phyloP scores from a whole-genome alignment of 1,140 invertebrate genomes.

The Drepana arcuata region DNA sequence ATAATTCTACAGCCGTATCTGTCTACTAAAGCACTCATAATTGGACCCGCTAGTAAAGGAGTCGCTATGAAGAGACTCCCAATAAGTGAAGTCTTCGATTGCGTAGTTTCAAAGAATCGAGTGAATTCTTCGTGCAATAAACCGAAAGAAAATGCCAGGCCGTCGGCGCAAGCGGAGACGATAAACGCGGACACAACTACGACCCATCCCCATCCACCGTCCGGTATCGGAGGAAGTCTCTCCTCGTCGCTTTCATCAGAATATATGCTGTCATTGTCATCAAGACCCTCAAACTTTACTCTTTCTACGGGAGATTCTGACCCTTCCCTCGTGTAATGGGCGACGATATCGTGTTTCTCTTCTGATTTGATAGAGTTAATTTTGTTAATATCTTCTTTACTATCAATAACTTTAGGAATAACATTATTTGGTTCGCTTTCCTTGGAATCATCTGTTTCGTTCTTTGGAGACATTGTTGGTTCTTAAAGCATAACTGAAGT shows the following conservation, averaged over 20 bases:
- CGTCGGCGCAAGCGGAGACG: slow-evolving; percentile 91
- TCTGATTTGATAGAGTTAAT: slow-evolving; percentile 39
- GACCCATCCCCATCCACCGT: slow-evolving; percentile 81
- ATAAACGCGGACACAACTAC: slow-evolving; percentile 87
- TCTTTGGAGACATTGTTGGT: too few species aligned
- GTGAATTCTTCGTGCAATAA: slow-evolving; percentile 88
- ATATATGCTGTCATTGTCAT: slow-evolving; percentile 42
- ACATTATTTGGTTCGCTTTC: too few species aligned
- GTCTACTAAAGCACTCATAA: slow-evolving; percentile 90
- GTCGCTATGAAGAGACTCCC: slow-evolving; percentile 90
- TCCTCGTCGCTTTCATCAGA: slow-evolving; percentile 30
- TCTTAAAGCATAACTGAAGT: too few species aligned
- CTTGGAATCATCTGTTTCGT: too few species aligned
- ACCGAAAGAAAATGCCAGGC: slow-evolving; percentile 92
- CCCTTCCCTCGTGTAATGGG: slow-evolving; percentile 28
- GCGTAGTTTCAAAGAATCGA: slow-evolving; percentile 82
- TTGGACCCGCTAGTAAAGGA: slow-evolving; percentile 86
- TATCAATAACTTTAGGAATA: slow-evolving; percentile 6
- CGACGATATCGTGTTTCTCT: slow-evolving; percentile 22
- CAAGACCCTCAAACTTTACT: slow-evolving; percentile 48
- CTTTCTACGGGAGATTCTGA: slow-evolving; percentile 34
- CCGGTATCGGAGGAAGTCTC: slow-evolving; percentile 43
- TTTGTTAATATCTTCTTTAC: slow-evolving; percentile 32
- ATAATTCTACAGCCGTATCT: slow-evolving; percentile 88
- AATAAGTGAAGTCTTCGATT: slow-evolving; percentile 87